Percentiles rank a stretch among this genome's conserved stretches.
These are phyloP conservation scores for Hypothenemus hampei DNA, from an alignment of 1,140 invertebrate species.

Conservation along the genomic window DNA sequence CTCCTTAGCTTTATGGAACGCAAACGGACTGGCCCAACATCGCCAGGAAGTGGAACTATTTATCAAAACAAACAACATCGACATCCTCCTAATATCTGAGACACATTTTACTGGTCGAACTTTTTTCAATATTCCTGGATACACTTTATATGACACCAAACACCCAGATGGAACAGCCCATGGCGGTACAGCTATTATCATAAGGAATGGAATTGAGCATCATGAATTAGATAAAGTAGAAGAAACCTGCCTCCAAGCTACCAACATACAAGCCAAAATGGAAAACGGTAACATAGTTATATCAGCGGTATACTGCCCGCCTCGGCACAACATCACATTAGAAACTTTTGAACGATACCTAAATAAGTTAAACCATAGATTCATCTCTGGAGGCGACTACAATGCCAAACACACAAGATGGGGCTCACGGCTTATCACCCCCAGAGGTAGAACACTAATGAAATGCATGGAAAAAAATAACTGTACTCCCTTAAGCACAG, in stretches of 20 bases:
- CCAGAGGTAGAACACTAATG: conserved; percentile 38
- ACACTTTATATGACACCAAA: neutral
- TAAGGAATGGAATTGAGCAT: neutral
- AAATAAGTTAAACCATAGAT: conserved; percentile 36
- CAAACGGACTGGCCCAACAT: conserved; percentile 2
- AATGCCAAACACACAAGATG: conserved; percentile 45
- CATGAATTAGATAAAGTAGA: neutral
- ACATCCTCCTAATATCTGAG: neutral
- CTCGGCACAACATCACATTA: conserved; percentile 32
- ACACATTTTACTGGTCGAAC: conserved; percentile 2
- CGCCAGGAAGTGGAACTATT: neutral
- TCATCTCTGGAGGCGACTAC: conserved; percentile 44
- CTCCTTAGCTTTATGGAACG: neutral
- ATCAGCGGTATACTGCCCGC: conserved; percentile 40
- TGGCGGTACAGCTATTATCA: neutral
- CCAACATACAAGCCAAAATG: conserved; percentile 33
- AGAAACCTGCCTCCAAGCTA: conserved; percentile 30
- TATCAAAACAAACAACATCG: neutral
- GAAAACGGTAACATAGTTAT: conserved; percentile 27
- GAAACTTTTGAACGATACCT: conserved; percentile 36
- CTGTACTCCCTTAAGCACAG: conserved; percentile 32
- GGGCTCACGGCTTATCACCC: conserved; percentile 41
- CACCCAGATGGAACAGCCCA: conserved; percentile 3
- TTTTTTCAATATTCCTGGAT: neutral
- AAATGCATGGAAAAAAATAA: conserved; percentile 31